A percentile compares a stretch with the other conserved stretches of the same genome.
Conservation (phyloP, 1,140 invertebrate species). For the Euwallacea fornicatus region DNA sequence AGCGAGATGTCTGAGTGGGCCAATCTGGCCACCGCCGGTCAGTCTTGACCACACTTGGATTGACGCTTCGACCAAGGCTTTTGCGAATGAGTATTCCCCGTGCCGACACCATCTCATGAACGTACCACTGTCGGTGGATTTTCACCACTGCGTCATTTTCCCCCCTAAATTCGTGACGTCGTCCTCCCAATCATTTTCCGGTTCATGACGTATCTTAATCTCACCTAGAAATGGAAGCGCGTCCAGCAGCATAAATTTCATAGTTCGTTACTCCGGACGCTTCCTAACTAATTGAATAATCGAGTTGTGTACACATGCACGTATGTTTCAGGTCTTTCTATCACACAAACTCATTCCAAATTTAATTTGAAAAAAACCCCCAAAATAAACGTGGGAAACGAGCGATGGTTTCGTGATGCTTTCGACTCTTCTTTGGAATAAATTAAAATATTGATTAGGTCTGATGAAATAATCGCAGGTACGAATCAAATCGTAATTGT, state of each 20-base stretch:
- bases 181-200: no score
- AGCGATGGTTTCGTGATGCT: constrained; percentile 31
- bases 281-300: constrained; percentile 33
- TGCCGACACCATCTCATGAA: no score
- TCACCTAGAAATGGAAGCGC: constrained; percentile 18
- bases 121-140: no score
- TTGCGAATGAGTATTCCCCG: no score
- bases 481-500: constrained; percentile 40
- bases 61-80: no score
- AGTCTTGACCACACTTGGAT: no score
- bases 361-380: constrained; percentile 32
- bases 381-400: constrained; percentile 35
- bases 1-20: no score
- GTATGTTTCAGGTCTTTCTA: constrained; percentile 26
- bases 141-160: no score
- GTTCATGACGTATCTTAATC: neutral
- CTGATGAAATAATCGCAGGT: constrained; percentile 40
- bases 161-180: no score
- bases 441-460: constrained; percentile 42
- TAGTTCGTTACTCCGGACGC: constrained; percentile 30
- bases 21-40: no score
- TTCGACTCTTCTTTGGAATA: constrained; percentile 38
- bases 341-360: constrained; percentile 28
- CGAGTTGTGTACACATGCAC: constrained; percentile 20
- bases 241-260: constrained; percentile 34